phyloP scores from a whole-genome alignment of 1,140 invertebrate genomes.

The Papilio helenus region DNA sequence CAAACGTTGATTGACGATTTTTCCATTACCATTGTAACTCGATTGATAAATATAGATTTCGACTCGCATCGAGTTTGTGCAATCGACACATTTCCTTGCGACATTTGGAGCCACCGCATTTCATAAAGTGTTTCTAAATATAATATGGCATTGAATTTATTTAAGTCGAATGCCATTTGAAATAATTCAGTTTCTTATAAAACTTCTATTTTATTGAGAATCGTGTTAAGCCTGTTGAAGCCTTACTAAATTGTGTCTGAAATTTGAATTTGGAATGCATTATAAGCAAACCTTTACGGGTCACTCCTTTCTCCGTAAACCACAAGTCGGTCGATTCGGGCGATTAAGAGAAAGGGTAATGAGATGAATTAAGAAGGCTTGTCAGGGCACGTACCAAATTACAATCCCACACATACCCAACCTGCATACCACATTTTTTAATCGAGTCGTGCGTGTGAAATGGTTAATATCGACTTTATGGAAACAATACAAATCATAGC shows the following conservation, averaged over 20 bases:
- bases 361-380: conserved; percentile 31
- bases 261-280: background rate
- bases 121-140: conserved; percentile 32
- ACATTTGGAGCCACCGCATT: conserved; percentile 10
- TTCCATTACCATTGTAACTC: conserved; percentile 28
- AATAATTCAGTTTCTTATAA: conserved; percentile 17
- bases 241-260: background rate
- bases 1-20: conserved; percentile 16
- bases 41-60: conserved; percentile 24
- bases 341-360: conserved; percentile 37
- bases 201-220: background rate
- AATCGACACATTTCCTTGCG: conserved; percentile 32
- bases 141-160: conserved; percentile 28
- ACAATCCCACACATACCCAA: conserved; percentile 9
- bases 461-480: background rate
- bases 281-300: background rate
- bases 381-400: conserved; percentile 18
- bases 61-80: background rate
- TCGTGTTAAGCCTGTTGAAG: too few species aligned
- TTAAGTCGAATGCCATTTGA: conserved; percentile 11
- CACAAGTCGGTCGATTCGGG: conserved; percentile 1
- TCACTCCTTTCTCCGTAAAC: conserved; percentile 21
- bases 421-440: background rate
- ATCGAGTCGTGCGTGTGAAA: conserved; percentile 1
- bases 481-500: too few species aligned